Conservation (phyloP, 2,888 invertebrate genomes). For the Drosophila paramelanica region DNA sequence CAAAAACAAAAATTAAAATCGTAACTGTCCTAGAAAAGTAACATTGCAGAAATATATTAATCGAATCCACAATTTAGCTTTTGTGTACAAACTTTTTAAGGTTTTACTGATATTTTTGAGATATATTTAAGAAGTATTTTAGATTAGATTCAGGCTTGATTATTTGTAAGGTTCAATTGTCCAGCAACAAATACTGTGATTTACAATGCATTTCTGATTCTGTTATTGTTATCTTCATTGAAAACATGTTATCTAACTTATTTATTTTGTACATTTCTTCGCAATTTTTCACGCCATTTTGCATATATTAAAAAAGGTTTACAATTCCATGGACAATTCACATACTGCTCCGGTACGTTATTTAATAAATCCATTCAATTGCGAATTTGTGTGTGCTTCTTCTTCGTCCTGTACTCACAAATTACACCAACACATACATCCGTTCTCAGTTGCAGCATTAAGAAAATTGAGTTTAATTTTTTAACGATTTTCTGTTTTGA, state of each 20-base stretch:
- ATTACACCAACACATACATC: slow-evolving; percentile 1
- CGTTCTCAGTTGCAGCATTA: slow-evolving; percentile 12
- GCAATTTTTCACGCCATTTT: slow-evolving; percentile 63
- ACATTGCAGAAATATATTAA: not conserved
- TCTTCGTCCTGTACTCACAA: slow-evolving; percentile 1
- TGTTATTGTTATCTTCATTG: slow-evolving; percentile 14
- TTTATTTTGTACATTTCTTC: slow-evolving; percentile 60
- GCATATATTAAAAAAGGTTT: slow-evolving; percentile 85
- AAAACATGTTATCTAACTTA: slow-evolving; percentile 37
- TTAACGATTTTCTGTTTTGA: not conserved
- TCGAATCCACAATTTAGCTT: too few species aligned
- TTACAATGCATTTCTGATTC: slow-evolving; percentile 11
- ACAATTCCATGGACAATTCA: slow-evolving; percentile 89
- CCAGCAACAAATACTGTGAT: not conserved
- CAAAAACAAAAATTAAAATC: too few species aligned
- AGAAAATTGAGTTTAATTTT: not conserved
- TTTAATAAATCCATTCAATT: slow-evolving; percentile 32
- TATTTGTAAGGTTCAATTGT: not conserved
- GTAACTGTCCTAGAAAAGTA: too few species aligned
- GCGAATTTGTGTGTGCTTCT: slow-evolving; percentile 26
- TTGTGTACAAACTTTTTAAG: not conserved
- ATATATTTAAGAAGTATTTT: too few species aligned
- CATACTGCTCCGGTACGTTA: slow-evolving; percentile 87
- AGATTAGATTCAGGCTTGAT: not conserved
- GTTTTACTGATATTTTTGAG: not conserved